Evolutionary conservation across 2,797 vertebrate genomes (phyloP), one percentile per base, ranked within the genome.

Genomic region (Halcyon chelicuti): DNA sequence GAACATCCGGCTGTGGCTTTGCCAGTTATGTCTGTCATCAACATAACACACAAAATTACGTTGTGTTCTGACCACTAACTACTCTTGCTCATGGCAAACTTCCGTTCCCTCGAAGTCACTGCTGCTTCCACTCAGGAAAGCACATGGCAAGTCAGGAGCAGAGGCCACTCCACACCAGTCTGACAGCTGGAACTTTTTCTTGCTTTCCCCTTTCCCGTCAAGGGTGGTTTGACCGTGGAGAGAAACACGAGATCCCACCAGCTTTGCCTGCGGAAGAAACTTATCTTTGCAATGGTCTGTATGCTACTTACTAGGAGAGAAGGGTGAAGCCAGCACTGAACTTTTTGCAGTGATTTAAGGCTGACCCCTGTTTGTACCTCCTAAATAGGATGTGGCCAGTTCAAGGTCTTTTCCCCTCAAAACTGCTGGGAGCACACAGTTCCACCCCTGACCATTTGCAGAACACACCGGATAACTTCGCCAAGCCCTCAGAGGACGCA

Each of bases 41-140:
- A 37, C 23, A 33, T 9, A 94, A 88, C 72, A 83, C 39, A 67
- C 16, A 88, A 68, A 90, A 75, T 29, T 31, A 60, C 4, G 2
- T 39, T 16, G 10, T 70, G 28, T 68, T 88, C 70, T 90, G 55
- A 65, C 62, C 78, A 80, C 62, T 73, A 66, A 82, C 63, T 65
- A 28, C 33, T 26, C 17, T 42, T 37, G 23, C 26, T 91, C 67
- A 84, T 18, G 77, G 85, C 85, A 90, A 94, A 51, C 33, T 67
- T 84, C 72, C 81, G 67, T 68, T 55, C 63, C 60, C 39, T 89
- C 58, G 73, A 66, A 88, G 23, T 52, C 65, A n/a, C 37, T 58
- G 55, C 66, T 91, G 78, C 71, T 77, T 63, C 42, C 79, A 88
- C 63, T 88, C 94, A 92, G 90, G 90, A 91, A 94, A 91, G 89